Conservation (phyloP, 2,113 vertebrate species). For the Myxocyprinus asiaticus region DNA sequence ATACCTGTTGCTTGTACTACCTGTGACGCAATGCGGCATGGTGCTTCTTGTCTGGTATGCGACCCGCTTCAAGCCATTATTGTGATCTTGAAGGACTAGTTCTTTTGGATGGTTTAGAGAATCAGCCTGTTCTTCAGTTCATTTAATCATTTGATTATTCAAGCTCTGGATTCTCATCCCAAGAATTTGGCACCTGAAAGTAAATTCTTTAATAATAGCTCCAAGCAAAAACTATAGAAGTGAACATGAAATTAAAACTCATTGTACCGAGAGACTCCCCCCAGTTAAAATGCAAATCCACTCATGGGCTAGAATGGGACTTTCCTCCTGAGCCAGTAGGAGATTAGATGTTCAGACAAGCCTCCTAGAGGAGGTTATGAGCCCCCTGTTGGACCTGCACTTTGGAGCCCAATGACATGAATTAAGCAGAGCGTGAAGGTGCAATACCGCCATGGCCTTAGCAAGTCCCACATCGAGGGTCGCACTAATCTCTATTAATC, state of each 20-base stretch:
- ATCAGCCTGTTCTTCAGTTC: conserved; percentile 17
- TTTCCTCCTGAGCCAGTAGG: background rate
- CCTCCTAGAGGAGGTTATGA: conserved; percentile 17
- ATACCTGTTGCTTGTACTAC: too few species aligned
- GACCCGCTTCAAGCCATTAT: background rate
- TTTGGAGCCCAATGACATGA: conserved; percentile 18
- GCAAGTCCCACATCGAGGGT: conserved; percentile 23
- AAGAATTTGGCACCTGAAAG: background rate
- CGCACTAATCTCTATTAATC: conserved; percentile 60
- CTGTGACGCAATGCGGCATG: too few species aligned
- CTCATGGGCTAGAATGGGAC: background rate
- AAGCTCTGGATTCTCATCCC: conserved; percentile 13
- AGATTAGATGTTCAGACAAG: background rate
- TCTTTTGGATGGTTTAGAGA: background rate
- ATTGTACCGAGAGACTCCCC: background rate
- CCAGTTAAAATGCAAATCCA: conserved; percentile 19
- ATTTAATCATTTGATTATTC: conserved; percentile 22
- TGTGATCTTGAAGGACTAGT: background rate
- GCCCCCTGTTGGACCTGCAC: conserved; percentile 3
- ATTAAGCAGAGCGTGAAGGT: conserved; percentile 28
- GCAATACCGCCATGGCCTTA: background rate
- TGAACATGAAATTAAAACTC: background rate
- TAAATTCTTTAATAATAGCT: background rate
- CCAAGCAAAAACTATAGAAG: background rate
- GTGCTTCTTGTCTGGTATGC: too few species aligned